These are phyloP conservation scores for Papilio glaucus DNA, from an alignment of 1,140 invertebrate genomes.

Conservation along the genomic window DNA sequence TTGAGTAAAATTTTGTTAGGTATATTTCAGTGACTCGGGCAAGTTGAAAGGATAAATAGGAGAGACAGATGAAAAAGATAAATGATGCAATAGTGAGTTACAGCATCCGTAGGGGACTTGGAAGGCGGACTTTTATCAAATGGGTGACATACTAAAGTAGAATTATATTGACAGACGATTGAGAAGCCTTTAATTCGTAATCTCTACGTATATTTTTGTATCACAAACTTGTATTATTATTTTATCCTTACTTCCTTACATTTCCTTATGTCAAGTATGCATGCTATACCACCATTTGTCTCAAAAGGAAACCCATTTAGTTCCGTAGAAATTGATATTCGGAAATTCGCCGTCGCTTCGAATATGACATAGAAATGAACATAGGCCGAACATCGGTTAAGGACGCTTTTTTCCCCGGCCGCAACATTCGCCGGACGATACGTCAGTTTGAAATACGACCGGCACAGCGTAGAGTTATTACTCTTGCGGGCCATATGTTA, in stretches of 20 bases:
- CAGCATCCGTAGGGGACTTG: background rate
- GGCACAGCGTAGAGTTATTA: constrained; percentile 15
- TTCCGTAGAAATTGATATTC: background rate
- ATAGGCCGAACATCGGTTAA: background rate
- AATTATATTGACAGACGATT: too few species aligned
- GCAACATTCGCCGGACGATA: constrained; percentile 16
- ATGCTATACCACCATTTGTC: background rate
- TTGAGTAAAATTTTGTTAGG: background rate
- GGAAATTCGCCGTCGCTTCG: background rate
- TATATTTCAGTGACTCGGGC: background rate
- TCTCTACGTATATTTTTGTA: too few species aligned
- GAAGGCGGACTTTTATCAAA: background rate
- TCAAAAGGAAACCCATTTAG: background rate
- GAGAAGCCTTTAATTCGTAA: too few species aligned
- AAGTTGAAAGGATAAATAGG: constrained; percentile 4
- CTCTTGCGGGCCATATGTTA: constrained; percentile 19
- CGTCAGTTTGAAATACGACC: constrained; percentile 24
- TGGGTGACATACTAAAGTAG: background rate
- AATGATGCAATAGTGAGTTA: constrained; percentile 20
- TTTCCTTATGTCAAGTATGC: background rate
- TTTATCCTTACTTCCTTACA: too few species aligned
- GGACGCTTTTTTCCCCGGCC: constrained; percentile 12
- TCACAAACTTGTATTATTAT: too few species aligned
- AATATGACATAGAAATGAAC: constrained; percentile 5
- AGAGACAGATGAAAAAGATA: background rate